Percentiles rank a stretch among this genome's conserved stretches.
Conservation (phyloP, 2,888 invertebrate species). For the Tachystola acroxantha region DNA sequence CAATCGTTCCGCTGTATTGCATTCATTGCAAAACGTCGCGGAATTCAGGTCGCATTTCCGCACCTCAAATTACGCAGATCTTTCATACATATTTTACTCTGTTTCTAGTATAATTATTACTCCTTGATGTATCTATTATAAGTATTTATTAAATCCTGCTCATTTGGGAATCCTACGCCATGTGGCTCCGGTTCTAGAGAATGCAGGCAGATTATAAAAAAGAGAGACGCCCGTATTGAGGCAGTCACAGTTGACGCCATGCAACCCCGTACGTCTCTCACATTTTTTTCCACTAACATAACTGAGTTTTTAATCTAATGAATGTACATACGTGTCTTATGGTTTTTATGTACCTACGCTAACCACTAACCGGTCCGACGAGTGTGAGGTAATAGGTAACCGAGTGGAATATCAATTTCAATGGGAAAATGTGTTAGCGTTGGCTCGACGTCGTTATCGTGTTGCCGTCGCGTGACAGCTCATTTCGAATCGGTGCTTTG, state of each 20-base stretch:
- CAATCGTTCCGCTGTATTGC: slow-evolving; percentile 34
- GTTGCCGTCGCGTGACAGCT: slow-evolving; percentile 52
- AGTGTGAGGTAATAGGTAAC: slow-evolving; percentile 14
- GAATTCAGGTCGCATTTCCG: slow-evolving; percentile 48
- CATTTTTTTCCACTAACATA: slow-evolving; percentile 30
- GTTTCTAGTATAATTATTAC: too few species aligned
- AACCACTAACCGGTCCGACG: slow-evolving; percentile 30
- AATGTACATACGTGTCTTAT: slow-evolving; percentile 13
- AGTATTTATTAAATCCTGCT: slow-evolving; percentile 40
- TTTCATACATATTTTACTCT: slow-evolving; percentile 9
- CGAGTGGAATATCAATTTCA: slow-evolving; percentile 26
- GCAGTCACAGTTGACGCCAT: slow-evolving; percentile 68
- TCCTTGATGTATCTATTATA: slow-evolving; percentile 8
- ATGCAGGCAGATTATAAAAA: slow-evolving; percentile 65
- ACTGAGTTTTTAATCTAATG: slow-evolving; percentile 25
- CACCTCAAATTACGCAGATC: slow-evolving; percentile 17
- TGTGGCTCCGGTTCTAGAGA: slow-evolving; percentile 72
- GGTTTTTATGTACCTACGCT: slow-evolving; percentile 16
- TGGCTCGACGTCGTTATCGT: slow-evolving; percentile 31
- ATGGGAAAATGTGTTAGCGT: slow-evolving; percentile 29
- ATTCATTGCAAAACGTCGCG: slow-evolving; percentile 37
- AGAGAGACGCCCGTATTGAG: slow-evolving; percentile 75
- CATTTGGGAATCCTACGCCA: slow-evolving; percentile 72
- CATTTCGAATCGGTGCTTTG: slow-evolving; percentile 49
- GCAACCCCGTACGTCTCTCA: slow-evolving; percentile 76